These are phyloP conservation scores for Spodoptera littoralis DNA, from an alignment of 2,888 invertebrate species.

Conservation along the genomic window DNA sequence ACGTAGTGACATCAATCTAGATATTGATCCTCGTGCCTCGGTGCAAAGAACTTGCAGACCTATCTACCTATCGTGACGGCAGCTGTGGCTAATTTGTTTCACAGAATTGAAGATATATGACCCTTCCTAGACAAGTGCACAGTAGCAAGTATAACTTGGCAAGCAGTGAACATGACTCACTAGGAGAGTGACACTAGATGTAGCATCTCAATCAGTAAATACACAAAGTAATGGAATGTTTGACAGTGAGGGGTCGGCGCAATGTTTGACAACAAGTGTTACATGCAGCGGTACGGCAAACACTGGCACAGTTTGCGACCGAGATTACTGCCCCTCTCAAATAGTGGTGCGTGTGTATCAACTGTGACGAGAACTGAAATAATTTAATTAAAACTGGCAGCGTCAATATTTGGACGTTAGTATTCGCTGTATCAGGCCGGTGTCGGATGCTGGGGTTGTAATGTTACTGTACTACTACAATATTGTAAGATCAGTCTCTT, in stretches of 20 bases:
- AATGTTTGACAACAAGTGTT: constrained; percentile 41
- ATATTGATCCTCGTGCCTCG: too few relatives aligned
- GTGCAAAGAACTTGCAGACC: too few relatives aligned
- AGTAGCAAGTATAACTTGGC: too few relatives aligned
- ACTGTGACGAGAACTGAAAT: constrained; percentile 35
- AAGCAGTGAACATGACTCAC: too few relatives aligned
- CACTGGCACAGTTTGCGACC: constrained; percentile 43
- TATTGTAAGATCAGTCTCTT: background rate
- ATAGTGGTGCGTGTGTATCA: constrained; percentile 1
- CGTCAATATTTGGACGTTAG: constrained; percentile 55
- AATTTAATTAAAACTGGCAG: constrained; percentile 51
- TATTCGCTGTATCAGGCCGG: constrained; percentile 2
- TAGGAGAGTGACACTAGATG: too few relatives aligned
- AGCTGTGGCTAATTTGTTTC: too few relatives aligned
- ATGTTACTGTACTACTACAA: background rate
- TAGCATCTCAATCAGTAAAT: too few relatives aligned
- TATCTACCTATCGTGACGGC: too few relatives aligned
- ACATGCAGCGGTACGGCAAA: constrained; percentile 21
- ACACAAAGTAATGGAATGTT: too few relatives aligned
- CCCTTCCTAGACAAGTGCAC: too few relatives aligned
- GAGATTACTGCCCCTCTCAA: constrained; percentile 46
- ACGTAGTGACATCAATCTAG: constrained; percentile 1
- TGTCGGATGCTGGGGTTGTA: background rate
- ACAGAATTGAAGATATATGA: too few relatives aligned
- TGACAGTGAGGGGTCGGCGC: constrained; percentile 31